These are phyloP conservation scores for Oxycera nigricornis DNA, from an alignment of 2,888 invertebrate genomes.

Conservation along the genomic window DNA sequence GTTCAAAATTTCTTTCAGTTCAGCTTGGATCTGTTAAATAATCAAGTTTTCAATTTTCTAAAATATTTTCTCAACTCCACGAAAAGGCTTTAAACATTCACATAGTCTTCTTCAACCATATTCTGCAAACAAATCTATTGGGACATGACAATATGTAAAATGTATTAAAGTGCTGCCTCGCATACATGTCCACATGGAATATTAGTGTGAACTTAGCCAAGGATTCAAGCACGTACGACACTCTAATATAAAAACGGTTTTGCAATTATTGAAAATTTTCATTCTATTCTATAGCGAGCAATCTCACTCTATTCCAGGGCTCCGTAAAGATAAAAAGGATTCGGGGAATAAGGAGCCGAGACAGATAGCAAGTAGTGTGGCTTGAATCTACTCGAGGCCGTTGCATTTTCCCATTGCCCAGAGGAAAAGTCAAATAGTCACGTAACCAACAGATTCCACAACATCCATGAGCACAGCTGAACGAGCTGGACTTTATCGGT, in stretches of 20 bases:
- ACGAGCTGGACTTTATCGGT: conserved; percentile 25
- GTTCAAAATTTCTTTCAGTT: too few relatives aligned
- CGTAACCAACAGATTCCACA: conserved; percentile 37
- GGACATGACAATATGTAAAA: too few relatives aligned
- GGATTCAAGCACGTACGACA: conserved; percentile 40
- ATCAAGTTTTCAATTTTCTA: too few relatives aligned
- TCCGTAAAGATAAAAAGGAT: conserved; percentile 16
- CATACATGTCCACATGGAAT: conserved; percentile 11
- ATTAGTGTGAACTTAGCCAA: conserved; percentile 12
- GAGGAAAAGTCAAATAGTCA: conserved; percentile 44
- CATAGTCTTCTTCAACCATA: too few relatives aligned
- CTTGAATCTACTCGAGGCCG: not conserved
- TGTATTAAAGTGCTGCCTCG: too few relatives aligned
- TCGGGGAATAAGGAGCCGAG: conserved; percentile 2
- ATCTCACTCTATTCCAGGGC: not conserved
- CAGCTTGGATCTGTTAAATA: too few relatives aligned
- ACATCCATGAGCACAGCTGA: not conserved
- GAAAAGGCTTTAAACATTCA: too few relatives aligned
- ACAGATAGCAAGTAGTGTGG: conserved; percentile 9
- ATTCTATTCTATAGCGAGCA: conserved; percentile 34
- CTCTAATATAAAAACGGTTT: conserved; percentile 40
- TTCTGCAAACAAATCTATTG: too few relatives aligned
- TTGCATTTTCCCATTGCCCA: conserved; percentile 3
- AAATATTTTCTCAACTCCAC: too few relatives aligned
- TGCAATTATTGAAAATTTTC: conserved; percentile 45